Evolutionary conservation across 2,797 vertebrate species (phyloP).

Genomic region (Cebuella pygmaea): DNA sequence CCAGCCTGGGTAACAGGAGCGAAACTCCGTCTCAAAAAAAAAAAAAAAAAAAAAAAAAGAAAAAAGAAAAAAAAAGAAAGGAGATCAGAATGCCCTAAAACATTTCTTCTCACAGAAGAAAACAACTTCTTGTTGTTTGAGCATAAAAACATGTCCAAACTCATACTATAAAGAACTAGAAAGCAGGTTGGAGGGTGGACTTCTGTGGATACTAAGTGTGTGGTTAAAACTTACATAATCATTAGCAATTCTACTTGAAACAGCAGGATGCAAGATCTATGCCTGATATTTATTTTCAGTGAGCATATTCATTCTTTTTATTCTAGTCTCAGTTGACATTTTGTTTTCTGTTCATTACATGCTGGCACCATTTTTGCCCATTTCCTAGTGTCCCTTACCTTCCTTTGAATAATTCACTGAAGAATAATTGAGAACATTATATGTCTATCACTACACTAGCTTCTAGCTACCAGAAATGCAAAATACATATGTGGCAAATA

Average conservation of each 20-base stretch:
- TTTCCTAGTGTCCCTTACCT: background rate
- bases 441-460: background rate
- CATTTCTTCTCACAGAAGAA: background rate
- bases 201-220: background rate
- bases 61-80: background rate
- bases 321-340: background rate
- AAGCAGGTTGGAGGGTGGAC: background rate
- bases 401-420: background rate
- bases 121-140: no score
- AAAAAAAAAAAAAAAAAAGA: no score
- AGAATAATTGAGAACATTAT: conserved; percentile 1
- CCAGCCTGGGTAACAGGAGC: no score
- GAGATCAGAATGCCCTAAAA: background rate
- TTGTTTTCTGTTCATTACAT: background rate
- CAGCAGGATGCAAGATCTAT: background rate
- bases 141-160: background rate
- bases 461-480: background rate
- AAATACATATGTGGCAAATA: background rate
- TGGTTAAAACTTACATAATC: background rate
- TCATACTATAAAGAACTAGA: background rate
- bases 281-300: background rate
- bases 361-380: background rate
- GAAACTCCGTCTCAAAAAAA: no score
- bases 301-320: background rate
- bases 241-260: background rate